Conservation (phyloP, 2,113 vertebrate species). For the Corydoras maculifer region DNA sequence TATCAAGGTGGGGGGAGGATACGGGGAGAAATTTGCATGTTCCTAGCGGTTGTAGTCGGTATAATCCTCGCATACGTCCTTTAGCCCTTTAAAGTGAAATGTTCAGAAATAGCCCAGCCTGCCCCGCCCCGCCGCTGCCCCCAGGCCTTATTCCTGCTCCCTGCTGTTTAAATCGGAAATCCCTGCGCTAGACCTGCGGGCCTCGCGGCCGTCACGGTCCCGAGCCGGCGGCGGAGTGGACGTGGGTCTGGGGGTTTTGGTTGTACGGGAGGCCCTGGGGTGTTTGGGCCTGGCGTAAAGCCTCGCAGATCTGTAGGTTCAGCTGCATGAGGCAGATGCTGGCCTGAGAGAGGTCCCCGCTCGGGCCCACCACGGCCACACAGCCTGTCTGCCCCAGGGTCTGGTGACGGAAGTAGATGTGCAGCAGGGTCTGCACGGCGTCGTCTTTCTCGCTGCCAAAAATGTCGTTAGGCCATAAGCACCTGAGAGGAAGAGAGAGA, state of each 20-base stretch:
- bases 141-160: constrained; percentile 5
- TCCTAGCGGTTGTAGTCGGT: constrained; percentile 47
- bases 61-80: constrained; percentile 61
- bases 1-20: neutral
- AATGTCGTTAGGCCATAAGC: constrained; percentile 91
- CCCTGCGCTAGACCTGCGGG: constrained; percentile 41
- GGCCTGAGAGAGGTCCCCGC: constrained; percentile 87
- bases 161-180: neutral
- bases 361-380: constrained; percentile 84
- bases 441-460: constrained; percentile 86
- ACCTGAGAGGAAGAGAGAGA: constrained; percentile 56
- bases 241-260: constrained; percentile 39
- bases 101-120: constrained; percentile 45
- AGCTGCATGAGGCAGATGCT: constrained; percentile 91
- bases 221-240: constrained; percentile 65
- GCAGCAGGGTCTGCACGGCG: constrained; percentile 84
- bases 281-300: constrained; percentile 79
- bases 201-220: constrained; percentile 70
- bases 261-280: constrained; percentile 59
- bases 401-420: constrained; percentile 97
- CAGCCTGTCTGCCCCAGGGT: constrained; percentile 91
- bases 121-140: constrained; percentile 27
- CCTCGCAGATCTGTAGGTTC: constrained; percentile 92
- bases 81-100: constrained; percentile 69
- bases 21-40: constrained; percentile 6